Conservation (phyloP, 2,113 vertebrate species). For the Xiphophorus hellerii region DNA sequence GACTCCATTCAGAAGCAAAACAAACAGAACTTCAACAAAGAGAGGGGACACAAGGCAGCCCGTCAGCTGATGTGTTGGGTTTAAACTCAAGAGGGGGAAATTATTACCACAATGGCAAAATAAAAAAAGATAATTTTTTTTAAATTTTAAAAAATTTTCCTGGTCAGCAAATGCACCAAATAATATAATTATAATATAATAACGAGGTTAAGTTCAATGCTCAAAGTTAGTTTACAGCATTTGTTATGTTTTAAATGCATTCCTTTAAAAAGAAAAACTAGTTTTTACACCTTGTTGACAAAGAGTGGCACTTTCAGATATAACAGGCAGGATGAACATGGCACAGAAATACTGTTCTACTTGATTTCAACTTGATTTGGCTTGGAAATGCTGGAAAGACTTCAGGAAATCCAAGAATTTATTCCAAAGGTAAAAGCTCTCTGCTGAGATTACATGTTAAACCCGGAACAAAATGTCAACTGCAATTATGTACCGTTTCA, state of each 20-base stretch:
- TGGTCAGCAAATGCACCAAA: no score
- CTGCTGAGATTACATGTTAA: background rate
- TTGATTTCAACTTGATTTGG: background rate
- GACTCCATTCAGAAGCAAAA: conserved; percentile 68
- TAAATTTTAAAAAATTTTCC: background rate
- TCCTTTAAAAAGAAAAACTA: background rate
- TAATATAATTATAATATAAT: no score
- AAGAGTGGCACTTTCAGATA: background rate
- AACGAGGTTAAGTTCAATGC: no score
- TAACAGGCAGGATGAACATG: background rate
- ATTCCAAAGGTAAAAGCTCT: background rate
- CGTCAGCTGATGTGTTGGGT: conserved; percentile 42
- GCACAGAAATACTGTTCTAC: background rate
- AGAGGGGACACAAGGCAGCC: conserved; percentile 40
- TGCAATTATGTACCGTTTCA: no score
- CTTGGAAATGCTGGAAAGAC: background rate
- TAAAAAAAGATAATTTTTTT: background rate
- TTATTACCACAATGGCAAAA: background rate
- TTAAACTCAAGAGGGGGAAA: conserved; percentile 21
- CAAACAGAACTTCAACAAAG: conserved; percentile 65
- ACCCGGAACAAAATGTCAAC: no score
- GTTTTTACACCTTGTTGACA: background rate
- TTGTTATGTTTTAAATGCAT: background rate
- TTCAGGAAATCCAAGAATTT: background rate
- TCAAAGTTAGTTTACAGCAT: no score